Base-by-base conservation (phyloP, 2,113 vertebrate genomes). In the Pituophis catenifer region DNA sequence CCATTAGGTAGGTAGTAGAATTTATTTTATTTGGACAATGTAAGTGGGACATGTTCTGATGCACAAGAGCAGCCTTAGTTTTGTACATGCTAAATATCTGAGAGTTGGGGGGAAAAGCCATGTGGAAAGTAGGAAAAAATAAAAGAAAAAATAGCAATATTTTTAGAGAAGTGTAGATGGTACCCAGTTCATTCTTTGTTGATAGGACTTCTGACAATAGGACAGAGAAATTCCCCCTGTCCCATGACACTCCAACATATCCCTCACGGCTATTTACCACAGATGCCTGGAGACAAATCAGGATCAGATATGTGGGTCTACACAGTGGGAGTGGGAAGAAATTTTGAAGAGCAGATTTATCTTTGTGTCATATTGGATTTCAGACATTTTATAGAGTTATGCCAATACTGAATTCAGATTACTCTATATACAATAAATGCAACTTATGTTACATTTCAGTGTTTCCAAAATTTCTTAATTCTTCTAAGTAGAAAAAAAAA, bases 1-100 rank as follows among this genome's bases (percentile, higher is more conserved):
- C 99, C 95, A 99, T 99, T 95, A 97, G 99, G 99, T 99, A 95
- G 65, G 97, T 96, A 91, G 89, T 62, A 62, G 0, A 0, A 0
- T 4, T 81, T 81, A 86, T 89, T 70, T 0, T 8, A 4, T 0
- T 8, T 2, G 29, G 8, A 38, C 2, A 89, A 90, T 9, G 1
- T 81, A 9, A 44, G 17, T 81, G 75, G 75, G 33, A 9, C 17
- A 44, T 81, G 75, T 81, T 21, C 7, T 81, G 75, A 44, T 81
- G 75, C 8, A 44, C 44, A 19, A 81, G 75, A 81, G 8, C 17
- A 81, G 75, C 75, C 33, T 38, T 81, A 44, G 8, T 44, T 81
- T 81, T 81, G 70, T 38, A 81, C 17, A 38, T 38, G 8, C 33
- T 81, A 81, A 81, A 81, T 81, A 38, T 81, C 75, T 81, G 33